Evolutionary conservation across 2,888 invertebrate genomes (phyloP).

Genomic region (Sturmia bella): DNA sequence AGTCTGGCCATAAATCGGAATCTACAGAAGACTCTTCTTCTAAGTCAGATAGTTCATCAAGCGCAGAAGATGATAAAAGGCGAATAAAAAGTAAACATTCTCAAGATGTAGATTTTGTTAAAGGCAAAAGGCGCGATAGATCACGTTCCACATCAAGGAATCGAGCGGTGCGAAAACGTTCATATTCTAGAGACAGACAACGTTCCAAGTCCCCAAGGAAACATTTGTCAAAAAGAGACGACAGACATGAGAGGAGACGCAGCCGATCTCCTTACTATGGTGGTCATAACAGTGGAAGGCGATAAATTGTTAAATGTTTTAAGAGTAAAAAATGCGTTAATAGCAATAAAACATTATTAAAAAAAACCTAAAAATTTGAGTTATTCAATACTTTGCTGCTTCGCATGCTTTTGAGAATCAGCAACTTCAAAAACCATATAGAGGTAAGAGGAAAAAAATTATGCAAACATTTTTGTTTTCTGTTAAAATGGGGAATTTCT

Average conservation of each 20-base stretch:
- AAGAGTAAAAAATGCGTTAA: background rate
- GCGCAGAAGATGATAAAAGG: slow-evolving; percentile 19
- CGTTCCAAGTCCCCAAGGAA: slow-evolving; percentile 52
- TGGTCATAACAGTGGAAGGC: slow-evolving; percentile 27
- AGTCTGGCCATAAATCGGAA: slow-evolving; percentile 34
- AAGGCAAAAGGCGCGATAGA: background rate
- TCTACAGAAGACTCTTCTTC: slow-evolving; percentile 67
- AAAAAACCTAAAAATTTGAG: no score
- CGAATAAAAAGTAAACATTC: background rate
- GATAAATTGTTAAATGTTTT: slow-evolving; percentile 5
- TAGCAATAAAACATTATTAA: no score
- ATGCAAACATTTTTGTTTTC: slow-evolving; percentile 5
- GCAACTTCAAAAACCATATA: no score
- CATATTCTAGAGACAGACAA: slow-evolving; percentile 4
- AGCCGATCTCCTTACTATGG: slow-evolving; percentile 52
- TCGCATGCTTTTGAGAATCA: no score
- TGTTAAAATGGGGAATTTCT: slow-evolving; percentile 23
- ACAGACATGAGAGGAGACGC: slow-evolving; percentile 59
- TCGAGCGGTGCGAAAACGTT: background rate
- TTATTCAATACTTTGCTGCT: no score
- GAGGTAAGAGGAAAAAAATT: no score
- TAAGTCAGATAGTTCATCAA: slow-evolving; percentile 59
- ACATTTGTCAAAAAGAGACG: slow-evolving; percentile 29
- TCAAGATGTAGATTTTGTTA: background rate
- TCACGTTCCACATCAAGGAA: slow-evolving; percentile 51